These are phyloP conservation scores for Heliconius nattereri DNA, from an alignment of 1,140 invertebrate genomes.

Conservation along the genomic window DNA sequence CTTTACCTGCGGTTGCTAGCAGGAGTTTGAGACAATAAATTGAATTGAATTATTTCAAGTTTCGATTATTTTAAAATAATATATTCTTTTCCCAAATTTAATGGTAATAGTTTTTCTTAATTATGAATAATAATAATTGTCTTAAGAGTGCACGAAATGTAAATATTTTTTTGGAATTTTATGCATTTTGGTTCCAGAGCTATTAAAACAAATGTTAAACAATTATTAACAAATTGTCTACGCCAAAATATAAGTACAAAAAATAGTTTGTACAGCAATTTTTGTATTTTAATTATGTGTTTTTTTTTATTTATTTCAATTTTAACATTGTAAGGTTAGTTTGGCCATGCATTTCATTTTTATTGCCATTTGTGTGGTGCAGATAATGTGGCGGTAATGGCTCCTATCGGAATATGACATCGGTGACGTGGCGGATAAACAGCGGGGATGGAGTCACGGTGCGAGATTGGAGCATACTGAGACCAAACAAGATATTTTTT, in stretches of 20 bases:
- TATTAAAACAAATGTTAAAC: too few relatives aligned
- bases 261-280: too few relatives aligned
- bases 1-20: conserved; percentile 62
- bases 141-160: too few relatives aligned
- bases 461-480: conserved; percentile 3
- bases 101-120: too few relatives aligned
- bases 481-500: not conserved
- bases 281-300: not conserved
- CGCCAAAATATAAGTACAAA: too few relatives aligned
- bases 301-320: not conserved
- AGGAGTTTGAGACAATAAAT: not conserved
- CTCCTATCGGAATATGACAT: conserved; percentile 38
- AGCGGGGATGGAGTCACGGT: conserved; percentile 19
- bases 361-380: conserved; percentile 29
- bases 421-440: conserved; percentile 39
- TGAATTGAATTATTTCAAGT: not conserved
- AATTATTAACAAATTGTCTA: too few relatives aligned
- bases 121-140: too few relatives aligned
- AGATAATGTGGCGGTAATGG: conserved; percentile 28
- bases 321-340: not conserved
- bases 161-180: too few relatives aligned
- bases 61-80: too few relatives aligned
- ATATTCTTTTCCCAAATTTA: too few relatives aligned
- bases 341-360: conserved; percentile 15
- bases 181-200: too few relatives aligned